Base-by-base conservation (phyloP, 2,888 invertebrate species). In the Schizotus pectinicornis region DNA sequence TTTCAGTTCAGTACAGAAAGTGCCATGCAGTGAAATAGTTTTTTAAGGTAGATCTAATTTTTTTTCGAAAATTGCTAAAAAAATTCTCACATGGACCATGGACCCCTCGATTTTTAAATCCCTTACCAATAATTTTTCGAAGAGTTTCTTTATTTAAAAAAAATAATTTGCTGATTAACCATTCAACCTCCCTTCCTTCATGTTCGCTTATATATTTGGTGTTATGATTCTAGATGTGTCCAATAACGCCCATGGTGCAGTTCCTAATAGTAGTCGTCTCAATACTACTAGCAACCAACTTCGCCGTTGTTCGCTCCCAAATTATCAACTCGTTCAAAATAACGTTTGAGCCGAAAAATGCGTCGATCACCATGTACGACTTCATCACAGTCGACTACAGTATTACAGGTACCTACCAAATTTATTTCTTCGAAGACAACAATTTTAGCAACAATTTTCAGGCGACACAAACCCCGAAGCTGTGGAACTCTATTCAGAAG, bases 191-290 rank as follows among this genome's bases (percentile, higher is more conserved):
- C n/a, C n/a, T n/a, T n/a, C n/a, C n/a, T n/a, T n/a, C n/a, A n/a
- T n/a, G n/a, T n/a, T n/a, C n/a, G n/a, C n/a, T n/a, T n/a, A n/a
- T n/a, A n/a, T n/a, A 5, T 22, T 5, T 22, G 8, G 11, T 11
- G 11, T 11, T 9, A 35, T 7, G 7, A 39, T 76, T 77, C 45
- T 69, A 78, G 77, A 77, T 77, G 78, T 77, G 77, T 69, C 78
- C 77, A 2, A 66, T 78, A 65, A 74, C 76, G 30, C 71, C 71
- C 43, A 55, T 73, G 41, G 63, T 73, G 11, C 77, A 77, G 59
- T 72, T 75, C 43, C 61, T 76, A 7, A 69, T 76, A 49, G 61
- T 77, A 14, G 50, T 77, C 12, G 63, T 74, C 35, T 66, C 69
- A 6, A 45, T 76, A 45, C 61, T 74, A 6, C 63, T 77, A 30